A percentile compares a stretch with the other conserved stretches of the same genome.
These are phyloP conservation scores for Pangasianodon gigas DNA, from an alignment of 2,113 vertebrate genomes.

Conservation along the genomic window DNA sequence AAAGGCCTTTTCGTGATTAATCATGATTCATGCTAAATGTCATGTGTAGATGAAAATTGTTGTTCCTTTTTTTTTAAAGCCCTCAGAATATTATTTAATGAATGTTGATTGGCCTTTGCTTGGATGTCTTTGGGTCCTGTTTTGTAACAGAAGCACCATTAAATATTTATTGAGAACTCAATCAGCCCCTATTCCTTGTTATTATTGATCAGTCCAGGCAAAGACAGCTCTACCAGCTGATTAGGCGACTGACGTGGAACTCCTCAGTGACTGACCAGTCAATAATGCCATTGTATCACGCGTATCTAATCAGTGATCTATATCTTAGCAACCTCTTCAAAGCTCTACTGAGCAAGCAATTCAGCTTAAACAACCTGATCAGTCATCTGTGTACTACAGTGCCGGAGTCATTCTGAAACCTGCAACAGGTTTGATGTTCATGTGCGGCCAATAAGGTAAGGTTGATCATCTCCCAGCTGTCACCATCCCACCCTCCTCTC, in stretches of 20 bases:
- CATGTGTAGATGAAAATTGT: background rate
- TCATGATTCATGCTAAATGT: background rate
- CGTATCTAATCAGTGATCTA: conserved; percentile 33
- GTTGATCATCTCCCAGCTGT: conserved; percentile 40
- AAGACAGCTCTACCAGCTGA: conserved; percentile 37
- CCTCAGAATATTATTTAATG: background rate
- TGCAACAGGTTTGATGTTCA: conserved; percentile 39
- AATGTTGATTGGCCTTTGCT: conserved; percentile 9
- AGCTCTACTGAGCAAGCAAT: conserved; percentile 20
- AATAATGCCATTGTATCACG: conserved; percentile 34
- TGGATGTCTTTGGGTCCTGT: background rate
- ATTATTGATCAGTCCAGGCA: conserved; percentile 43
- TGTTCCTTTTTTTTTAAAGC: background rate
- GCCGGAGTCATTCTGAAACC: conserved; percentile 5
- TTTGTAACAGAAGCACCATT: conserved; percentile 22
- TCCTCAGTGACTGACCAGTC: conserved; percentile 28
- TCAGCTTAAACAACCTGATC: conserved; percentile 25
- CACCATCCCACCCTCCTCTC: conserved; percentile 21
- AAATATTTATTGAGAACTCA: conserved; percentile 45
- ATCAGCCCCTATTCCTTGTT: conserved; percentile 26
- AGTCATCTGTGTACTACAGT: conserved; percentile 4
- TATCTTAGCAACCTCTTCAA: conserved; percentile 28
- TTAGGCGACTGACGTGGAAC: conserved; percentile 14
- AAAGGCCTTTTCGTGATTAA: background rate
- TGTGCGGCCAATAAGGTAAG: background rate